Percentiles rank a stretch among this genome's conserved stretches.
These are phyloP conservation scores for Antechinus flavipes DNA, from an alignment of 2,113 vertebrate genomes.

Conservation along the genomic window DNA sequence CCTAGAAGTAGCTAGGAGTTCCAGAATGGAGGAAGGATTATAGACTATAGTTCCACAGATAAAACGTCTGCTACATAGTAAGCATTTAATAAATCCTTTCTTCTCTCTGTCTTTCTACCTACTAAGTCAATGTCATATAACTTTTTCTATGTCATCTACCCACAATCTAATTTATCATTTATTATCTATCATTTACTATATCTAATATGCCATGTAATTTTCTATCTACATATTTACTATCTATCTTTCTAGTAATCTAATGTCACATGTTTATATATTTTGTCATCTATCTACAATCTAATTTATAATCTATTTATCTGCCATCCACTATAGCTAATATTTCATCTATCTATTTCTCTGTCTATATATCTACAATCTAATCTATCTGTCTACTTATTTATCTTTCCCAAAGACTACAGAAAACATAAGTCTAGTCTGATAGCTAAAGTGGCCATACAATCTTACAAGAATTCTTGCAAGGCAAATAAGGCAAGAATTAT, in stretches of 20 bases:
- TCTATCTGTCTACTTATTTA: not conserved
- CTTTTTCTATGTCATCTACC: no score
- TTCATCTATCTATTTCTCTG: no score
- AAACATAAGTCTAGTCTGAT: not conserved
- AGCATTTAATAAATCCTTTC: not conserved
- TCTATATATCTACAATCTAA: no score
- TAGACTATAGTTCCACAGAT: not conserved
- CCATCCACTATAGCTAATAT: not conserved
- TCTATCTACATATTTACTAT: not conserved
- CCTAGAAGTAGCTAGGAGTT: not conserved
- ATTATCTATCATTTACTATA: not conserved
- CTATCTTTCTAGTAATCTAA: not conserved
- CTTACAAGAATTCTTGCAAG: not conserved
- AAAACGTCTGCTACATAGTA: not conserved
- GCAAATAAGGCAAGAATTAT: not conserved
- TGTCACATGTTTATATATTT: not conserved
- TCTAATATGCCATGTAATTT: not conserved
- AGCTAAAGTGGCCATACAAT: not conserved
- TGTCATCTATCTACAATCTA: not conserved
- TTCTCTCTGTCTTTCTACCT: not conserved
- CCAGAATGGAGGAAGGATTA: not conserved
- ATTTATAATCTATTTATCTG: not conserved
- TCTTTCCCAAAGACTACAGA: not conserved
- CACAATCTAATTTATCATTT: no score
- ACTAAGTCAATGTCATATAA: no score